Percentiles rank a stretch among this genome's conserved stretches.
These are phyloP conservation scores for Thamnophis sirtalis DNA, from an alignment of 2,113 vertebrate species.

Conservation along the genomic window DNA sequence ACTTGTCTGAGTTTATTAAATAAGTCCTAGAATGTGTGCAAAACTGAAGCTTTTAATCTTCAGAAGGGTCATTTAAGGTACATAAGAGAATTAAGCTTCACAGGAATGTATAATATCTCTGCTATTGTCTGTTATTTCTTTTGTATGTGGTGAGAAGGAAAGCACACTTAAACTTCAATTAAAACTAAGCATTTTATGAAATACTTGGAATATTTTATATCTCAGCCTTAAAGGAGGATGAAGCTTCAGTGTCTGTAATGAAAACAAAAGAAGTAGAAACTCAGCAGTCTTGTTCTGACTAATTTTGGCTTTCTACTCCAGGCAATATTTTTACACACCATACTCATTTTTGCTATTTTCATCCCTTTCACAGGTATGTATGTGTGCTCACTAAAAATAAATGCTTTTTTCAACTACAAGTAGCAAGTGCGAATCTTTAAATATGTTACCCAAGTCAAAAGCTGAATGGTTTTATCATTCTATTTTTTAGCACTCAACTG, in stretches of 20 bases:
- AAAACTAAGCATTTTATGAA: neutral
- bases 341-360: conserved; percentile 17
- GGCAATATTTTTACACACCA: conserved; percentile 12
- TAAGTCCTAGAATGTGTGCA: neutral
- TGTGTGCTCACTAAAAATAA: conserved; percentile 4
- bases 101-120: neutral
- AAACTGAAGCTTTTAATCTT: neutral
- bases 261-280: neutral
- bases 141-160: neutral
- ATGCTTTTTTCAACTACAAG: neutral
- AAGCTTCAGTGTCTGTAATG: neutral
- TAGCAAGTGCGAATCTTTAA: neutral
- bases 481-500: neutral
- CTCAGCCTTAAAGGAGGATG: neutral
- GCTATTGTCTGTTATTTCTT: neutral
- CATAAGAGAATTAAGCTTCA: neutral
- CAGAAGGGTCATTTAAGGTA: neutral
- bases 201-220: neutral
- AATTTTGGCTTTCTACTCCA: conserved; percentile 1
- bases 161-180: neutral
- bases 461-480: neutral
- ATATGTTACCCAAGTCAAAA: neutral
- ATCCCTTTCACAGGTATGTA: neutral
- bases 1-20: neutral
- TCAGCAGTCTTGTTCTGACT: conserved; percentile 6